These are phyloP conservation scores for Trichopria drosophilae DNA, from an alignment of 2,888 invertebrate species.

Conservation along the genomic window DNA sequence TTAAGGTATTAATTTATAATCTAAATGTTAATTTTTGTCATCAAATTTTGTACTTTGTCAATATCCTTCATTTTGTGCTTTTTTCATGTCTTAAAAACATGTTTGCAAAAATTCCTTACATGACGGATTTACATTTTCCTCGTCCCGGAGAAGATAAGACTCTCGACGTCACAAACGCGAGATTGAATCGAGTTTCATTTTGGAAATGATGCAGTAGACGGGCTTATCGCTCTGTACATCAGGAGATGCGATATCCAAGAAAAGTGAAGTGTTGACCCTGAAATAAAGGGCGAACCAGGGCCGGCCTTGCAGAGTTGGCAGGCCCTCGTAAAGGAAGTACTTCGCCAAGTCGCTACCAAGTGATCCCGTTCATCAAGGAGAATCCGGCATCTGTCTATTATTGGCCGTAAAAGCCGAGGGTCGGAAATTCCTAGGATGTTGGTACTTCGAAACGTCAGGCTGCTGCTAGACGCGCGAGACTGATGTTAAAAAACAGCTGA, in stretches of 20 bases:
- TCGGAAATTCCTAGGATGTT: constrained; percentile 26
- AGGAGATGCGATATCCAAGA: constrained; percentile 14
- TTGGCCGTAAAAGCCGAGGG: constrained; percentile 33
- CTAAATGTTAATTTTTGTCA: no score
- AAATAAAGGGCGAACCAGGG: constrained; percentile 30
- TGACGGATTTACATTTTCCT: no score
- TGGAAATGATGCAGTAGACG: constrained; percentile 2
- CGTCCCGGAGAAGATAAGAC: constrained; percentile 5
- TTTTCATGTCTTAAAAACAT: no score
- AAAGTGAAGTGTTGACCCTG: constrained; percentile 23
- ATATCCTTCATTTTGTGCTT: no score
- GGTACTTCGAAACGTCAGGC: constrained; percentile 18
- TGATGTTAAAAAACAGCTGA: constrained; percentile 27
- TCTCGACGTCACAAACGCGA: background rate
- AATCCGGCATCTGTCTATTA: constrained; percentile 39
- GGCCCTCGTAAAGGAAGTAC: constrained; percentile 25
- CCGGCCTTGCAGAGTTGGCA: constrained; percentile 31
- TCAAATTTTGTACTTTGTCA: no score
- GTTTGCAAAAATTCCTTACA: no score
- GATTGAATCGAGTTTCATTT: constrained; percentile 7
- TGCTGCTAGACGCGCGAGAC: constrained; percentile 7
- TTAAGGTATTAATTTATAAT: no score
- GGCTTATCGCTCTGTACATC: constrained; percentile 2
- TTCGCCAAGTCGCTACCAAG: constrained; percentile 31
- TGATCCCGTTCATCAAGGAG: constrained; percentile 42